Evolutionary conservation across 2,888 invertebrate genomes (phyloP), one percentile per base, ranked within the genome.

Genomic region (Megalurothrips usitatus): DNA sequence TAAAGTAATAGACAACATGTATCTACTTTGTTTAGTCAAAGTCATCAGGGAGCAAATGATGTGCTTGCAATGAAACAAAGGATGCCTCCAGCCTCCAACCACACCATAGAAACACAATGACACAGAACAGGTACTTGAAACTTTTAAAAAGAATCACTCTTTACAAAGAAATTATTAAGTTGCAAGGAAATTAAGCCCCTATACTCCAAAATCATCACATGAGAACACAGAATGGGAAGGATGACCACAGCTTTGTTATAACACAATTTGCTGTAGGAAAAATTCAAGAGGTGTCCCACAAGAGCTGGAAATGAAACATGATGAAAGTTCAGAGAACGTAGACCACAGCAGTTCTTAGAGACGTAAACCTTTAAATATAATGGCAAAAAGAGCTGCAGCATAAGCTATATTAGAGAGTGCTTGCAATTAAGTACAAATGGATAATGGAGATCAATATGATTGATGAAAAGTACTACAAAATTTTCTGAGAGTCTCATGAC

Each of bases 51-150:
- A 19, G 58, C 58, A 19, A 58, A 6, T 58, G 58, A 58, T 58
- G 58, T 58, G 58, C 19, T 58, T 58, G 58, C 58, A 58, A 58
- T 58, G 58, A 19, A 58, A 58, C 19, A 58, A 19, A 58, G 58
- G 19, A 17, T 19, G 19, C 58, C 34, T 43, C 34, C 34, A 43
- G 34, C 68, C 23, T 75, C 68, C 26, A 26, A 17, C 68, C 68
- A 75, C 26, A 75, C 68, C 68, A 26, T 12, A 26, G 23, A 26
- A 75, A 75, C 14, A 58, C 17, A 19, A 75, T 75, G 68, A 23
- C 68, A 75, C 23, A 75, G 26, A 12, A 75, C 68, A 75, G 68
- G 68, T 75, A 75, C 68, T 75, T 75, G 68, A 75, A 75, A 75
- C n/a, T 75, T 23, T 68, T 26, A 8, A 26, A 6, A 12, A 75